Conservation (phyloP, 2,888 invertebrate species). For the Hypsopygia costalis region DNA sequence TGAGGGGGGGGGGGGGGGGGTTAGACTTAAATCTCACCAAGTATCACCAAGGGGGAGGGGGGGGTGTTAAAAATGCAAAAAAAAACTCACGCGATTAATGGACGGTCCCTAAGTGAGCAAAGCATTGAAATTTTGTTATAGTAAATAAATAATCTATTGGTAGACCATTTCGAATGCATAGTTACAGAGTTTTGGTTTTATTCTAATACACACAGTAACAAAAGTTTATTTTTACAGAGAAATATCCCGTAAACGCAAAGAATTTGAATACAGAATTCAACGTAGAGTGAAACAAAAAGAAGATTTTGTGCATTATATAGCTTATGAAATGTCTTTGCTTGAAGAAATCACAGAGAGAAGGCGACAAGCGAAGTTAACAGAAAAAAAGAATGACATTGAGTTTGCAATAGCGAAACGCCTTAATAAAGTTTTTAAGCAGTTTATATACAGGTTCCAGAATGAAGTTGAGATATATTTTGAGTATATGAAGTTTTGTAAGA, state of each 20-base stretch:
- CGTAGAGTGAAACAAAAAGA: slow-evolving; percentile 84
- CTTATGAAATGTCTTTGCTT: slow-evolving; percentile 85
- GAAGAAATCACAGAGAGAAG: slow-evolving; percentile 83
- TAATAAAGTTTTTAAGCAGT: slow-evolving; percentile 86
- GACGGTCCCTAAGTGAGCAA: too few species aligned
- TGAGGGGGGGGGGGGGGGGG: too few species aligned
- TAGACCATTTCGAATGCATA: too few species aligned
- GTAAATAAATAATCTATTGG: too few species aligned
- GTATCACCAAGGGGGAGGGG: too few species aligned
- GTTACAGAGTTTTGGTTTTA: too few species aligned
- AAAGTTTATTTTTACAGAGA: slow-evolving; percentile 72
- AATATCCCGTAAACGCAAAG: slow-evolving; percentile 85
- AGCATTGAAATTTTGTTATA: too few species aligned
- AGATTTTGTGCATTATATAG: slow-evolving; percentile 85
- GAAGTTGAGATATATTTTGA: slow-evolving; percentile 88
- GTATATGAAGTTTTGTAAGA: slow-evolving; percentile 89
- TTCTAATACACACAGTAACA: too few species aligned
- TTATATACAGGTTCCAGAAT: slow-evolving; percentile 84
- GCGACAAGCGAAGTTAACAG: slow-evolving; percentile 74
- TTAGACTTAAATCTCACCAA: too few species aligned
- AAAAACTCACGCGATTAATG: too few species aligned
- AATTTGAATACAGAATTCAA: slow-evolving; percentile 87
- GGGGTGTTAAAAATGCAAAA: too few species aligned
- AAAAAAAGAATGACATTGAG: slow-evolving; percentile 84
- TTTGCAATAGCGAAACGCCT: slow-evolving; percentile 85